These are phyloP conservation scores for Bombus superbus DNA, from an alignment of 1,140 invertebrate species.

Conservation along the genomic window DNA sequence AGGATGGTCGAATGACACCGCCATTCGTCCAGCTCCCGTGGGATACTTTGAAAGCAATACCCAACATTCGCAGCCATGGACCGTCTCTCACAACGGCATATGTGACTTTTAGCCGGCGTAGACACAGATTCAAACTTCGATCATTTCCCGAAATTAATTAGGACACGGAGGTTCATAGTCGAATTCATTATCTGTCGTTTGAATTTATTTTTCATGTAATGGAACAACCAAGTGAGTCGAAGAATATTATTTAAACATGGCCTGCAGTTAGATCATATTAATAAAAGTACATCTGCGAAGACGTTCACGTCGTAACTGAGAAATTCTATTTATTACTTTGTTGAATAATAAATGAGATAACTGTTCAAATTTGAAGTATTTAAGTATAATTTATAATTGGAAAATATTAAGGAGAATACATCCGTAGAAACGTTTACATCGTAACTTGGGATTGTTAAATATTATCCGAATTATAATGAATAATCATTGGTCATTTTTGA, in stretches of 20 bases:
- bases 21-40: constrained; percentile 69
- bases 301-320: background rate
- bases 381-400: background rate
- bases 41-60: constrained; percentile 75
- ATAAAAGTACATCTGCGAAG: background rate
- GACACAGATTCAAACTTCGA: constrained; percentile 36
- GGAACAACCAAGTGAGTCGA: background rate
- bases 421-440: background rate
- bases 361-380: background rate
- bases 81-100: constrained; percentile 63
- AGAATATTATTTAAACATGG: background rate
- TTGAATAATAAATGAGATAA: background rate
- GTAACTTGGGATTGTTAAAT: background rate
- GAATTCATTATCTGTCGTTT: background rate
- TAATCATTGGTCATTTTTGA: background rate
- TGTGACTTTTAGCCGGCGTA: constrained; percentile 66
- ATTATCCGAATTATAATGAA: background rate
- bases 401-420: background rate
- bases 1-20: constrained; percentile 70
- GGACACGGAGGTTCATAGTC: background rate
- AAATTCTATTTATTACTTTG: background rate
- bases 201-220: background rate
- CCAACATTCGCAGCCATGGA: constrained; percentile 56
- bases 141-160: background rate
- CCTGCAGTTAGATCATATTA: background rate